Percentiles rank a stretch among this genome's conserved stretches.
Conservation (phyloP, 2,113 vertebrate species). For the Elachura formosa region DNA sequence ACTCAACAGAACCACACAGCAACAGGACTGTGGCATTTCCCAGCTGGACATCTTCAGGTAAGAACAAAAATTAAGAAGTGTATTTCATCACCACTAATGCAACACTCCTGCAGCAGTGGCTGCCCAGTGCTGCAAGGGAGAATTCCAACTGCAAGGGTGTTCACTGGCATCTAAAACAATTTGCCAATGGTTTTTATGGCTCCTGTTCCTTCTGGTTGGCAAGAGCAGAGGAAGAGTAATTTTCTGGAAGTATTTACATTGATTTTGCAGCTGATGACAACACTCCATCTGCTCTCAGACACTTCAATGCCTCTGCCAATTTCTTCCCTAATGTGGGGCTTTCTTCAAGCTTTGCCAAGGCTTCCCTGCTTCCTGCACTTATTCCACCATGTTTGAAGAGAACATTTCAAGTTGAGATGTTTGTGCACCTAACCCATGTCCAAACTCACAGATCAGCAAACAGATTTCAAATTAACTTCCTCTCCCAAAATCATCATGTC, state of each 20-base stretch:
- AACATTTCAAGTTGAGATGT: neutral
- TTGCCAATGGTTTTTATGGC: neutral
- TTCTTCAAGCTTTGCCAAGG: neutral
- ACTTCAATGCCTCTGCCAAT: neutral
- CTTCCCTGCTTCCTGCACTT: neutral
- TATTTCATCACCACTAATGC: neutral
- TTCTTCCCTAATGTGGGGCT: neutral
- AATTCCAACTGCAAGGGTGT: neutral
- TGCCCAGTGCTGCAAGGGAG: neutral
- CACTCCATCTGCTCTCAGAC: neutral
- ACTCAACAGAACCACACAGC: neutral
- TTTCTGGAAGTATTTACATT: slow-evolving; percentile 40
- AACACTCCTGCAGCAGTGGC: accelerated
- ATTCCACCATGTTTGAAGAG: neutral
- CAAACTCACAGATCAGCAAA: neutral
- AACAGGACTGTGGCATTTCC: neutral
- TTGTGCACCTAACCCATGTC: neutral
- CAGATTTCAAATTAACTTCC: neutral
- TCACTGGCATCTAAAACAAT: neutral
- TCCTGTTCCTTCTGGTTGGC: neutral
- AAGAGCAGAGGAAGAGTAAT: neutral
- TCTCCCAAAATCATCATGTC: neutral
- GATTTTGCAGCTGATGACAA: slow-evolving; percentile 31
- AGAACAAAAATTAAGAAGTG: neutral
- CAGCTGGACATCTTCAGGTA: neutral